Percentiles rank a stretch among this genome's conserved stretches.
Conservation (phyloP, 2,113 vertebrate species). For the Onychostruthus taczanowskii region DNA sequence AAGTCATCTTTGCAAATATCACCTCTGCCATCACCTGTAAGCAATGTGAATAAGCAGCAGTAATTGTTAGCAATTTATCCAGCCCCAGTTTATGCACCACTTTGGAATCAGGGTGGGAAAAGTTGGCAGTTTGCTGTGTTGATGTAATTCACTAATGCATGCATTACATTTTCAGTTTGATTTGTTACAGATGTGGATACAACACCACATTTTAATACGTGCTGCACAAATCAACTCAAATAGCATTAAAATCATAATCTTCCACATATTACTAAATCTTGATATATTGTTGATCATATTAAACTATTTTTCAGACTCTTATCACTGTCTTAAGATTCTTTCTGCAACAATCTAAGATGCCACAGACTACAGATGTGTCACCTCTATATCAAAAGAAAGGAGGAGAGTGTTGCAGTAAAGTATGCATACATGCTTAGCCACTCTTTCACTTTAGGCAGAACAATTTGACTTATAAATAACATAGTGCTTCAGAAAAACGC, state of each 20-base stretch:
- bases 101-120: not conserved
- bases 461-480: not conserved
- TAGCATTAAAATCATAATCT: not conserved
- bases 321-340: not conserved
- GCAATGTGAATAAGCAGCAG: not conserved
- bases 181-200: slow-evolving; percentile 15
- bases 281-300: not conserved
- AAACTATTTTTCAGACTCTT: not conserved
- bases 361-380: not conserved
- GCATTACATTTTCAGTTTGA: not conserved
- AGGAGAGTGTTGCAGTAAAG: not conserved
- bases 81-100: not conserved
- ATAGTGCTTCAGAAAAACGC: not conserved
- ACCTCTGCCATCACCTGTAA: slow-evolving; percentile 90
- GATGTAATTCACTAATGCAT: not conserved
- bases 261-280: not conserved
- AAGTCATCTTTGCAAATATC: slow-evolving; percentile 97
- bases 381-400: not conserved
- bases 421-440: not conserved
- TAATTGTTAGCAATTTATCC: not conserved
- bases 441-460: not conserved
- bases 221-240: not conserved
- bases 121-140: not conserved
- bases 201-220: not conserved
- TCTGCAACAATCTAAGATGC: slow-evolving; percentile 35